These are phyloP conservation scores for Eupeodes latifasciatus DNA, from an alignment of 2,888 invertebrate genomes.

Conservation along the genomic window DNA sequence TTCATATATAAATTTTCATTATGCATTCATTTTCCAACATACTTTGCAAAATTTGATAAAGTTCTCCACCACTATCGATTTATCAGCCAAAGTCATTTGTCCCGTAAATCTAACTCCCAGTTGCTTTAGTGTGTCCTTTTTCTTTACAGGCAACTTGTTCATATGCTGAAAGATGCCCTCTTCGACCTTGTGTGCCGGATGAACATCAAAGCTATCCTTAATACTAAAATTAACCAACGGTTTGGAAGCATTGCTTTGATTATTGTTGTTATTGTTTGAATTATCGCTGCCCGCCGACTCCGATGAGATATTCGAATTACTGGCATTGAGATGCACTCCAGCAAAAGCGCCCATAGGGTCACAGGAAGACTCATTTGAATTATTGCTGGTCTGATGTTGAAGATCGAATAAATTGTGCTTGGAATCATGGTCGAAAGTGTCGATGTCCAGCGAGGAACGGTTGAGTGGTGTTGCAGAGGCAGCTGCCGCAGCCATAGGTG, in stretches of 20 bases:
- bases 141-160: constrained; percentile 83
- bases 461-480: constrained; percentile 80
- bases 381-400: constrained; percentile 81
- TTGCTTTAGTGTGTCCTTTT: constrained; percentile 83
- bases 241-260: constrained; percentile 80
- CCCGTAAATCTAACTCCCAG: constrained; percentile 83
- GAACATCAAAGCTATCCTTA: constrained; percentile 83
- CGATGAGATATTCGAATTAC: constrained; percentile 83
- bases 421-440: constrained; percentile 83
- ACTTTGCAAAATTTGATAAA: constrained; percentile 84
- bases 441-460: constrained; percentile 80
- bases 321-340: constrained; percentile 82
- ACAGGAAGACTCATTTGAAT: constrained; percentile 81
- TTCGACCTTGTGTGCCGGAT: constrained; percentile 83
- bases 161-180: constrained; percentile 84
- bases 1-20: constrained; percentile 51
- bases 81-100: constrained; percentile 83
- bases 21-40: constrained; percentile 77
- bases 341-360: constrained; percentile 82
- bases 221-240: constrained; percentile 82
- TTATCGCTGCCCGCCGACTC: constrained; percentile 80
- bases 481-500: constrained; percentile 81
- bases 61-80: constrained; percentile 84
- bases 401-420: constrained; percentile 83
- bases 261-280: constrained; percentile 78